Evolutionary conservation across 2,113 vertebrate species (phyloP).

Genomic region (Limnothrissa miodon): DNA sequence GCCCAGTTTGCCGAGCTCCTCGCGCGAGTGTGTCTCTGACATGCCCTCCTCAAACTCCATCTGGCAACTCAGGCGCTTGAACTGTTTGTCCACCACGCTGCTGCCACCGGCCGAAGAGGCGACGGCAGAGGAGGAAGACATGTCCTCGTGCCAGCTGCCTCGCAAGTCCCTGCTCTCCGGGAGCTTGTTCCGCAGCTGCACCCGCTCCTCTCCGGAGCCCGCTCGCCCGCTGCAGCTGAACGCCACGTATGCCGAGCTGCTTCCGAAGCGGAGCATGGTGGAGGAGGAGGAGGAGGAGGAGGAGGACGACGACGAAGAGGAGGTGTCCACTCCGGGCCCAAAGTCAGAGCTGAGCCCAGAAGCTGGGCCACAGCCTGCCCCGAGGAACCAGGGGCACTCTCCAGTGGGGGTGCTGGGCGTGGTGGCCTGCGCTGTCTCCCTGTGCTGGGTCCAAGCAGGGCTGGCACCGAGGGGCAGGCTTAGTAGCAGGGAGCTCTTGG

Average conservation of each 20-base stretch:
- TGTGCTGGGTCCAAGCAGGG: constrained; percentile 79
- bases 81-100: constrained; percentile 77
- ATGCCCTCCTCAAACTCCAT: constrained; percentile 95
- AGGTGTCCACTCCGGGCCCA: neutral
- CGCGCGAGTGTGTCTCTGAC: constrained; percentile 80
- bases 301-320: neutral
- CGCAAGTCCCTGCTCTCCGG: constrained; percentile 70
- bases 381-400: constrained; percentile 83
- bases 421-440: constrained; percentile 76
- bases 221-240: constrained; percentile 67
- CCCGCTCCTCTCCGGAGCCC: constrained; percentile 49
- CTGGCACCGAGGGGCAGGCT: constrained; percentile 60
- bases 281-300: too few relatives aligned
- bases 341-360: neutral
- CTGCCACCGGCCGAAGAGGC: neutral
- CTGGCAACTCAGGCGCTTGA: constrained; percentile 93
- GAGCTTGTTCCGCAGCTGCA: constrained; percentile 79
- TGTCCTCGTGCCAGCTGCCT: constrained; percentile 35
- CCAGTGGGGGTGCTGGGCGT: constrained; percentile 80
- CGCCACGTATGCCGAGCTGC: constrained; percentile 63
- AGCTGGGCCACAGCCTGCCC: constrained; percentile 56
- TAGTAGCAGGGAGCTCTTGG: constrained; percentile 73
- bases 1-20: constrained; percentile 89
- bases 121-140: neutral
- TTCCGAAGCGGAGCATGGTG: constrained; percentile 62